A percentile compares a stretch with the other conserved stretches of the same genome.
Evolutionary conservation across 2,888 invertebrate species (phyloP).

Genomic region (Meandrusa payeni): DNA sequence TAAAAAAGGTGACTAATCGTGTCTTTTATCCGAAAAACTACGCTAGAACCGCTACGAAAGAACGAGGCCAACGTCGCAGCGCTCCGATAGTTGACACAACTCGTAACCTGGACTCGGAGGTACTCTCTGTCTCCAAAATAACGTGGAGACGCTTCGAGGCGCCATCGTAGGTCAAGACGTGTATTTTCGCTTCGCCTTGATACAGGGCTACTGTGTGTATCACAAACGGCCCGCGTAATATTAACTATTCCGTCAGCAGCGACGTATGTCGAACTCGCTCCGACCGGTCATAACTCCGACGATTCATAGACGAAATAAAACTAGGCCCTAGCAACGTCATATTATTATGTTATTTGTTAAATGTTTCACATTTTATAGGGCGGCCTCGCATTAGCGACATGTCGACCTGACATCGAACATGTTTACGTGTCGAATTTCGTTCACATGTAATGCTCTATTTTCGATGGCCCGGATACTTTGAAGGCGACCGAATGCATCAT

Average conservation of each 20-base stretch:
- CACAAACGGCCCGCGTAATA: conserved; percentile 68
- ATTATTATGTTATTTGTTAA: conserved; percentile 20
- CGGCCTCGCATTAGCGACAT: conserved; percentile 13
- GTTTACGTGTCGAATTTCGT: conserved; percentile 21
- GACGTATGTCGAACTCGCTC: conserved; percentile 39
- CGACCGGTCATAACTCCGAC: conserved; percentile 32
- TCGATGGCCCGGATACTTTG: conserved; percentile 18
- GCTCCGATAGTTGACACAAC: too few species aligned
- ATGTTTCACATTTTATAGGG: conserved; percentile 16
- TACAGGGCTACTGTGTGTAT: conserved; percentile 69
- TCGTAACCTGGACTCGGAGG: conserved; percentile 43
- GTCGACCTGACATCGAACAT: conserved; percentile 15
- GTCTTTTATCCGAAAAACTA: too few species aligned
- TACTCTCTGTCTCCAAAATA: conserved; percentile 54
- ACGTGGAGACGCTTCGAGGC: conserved; percentile 48
- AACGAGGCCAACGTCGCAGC: too few species aligned
- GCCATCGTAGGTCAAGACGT: conserved; percentile 71
- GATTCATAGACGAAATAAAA: conserved; percentile 29
- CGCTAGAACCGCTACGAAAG: too few species aligned
- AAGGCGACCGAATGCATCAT: conserved; percentile 21
- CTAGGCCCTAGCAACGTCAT: conserved; percentile 26
- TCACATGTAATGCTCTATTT: conserved; percentile 15
- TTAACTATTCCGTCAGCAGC: conserved; percentile 69
- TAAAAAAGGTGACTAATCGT: too few species aligned
- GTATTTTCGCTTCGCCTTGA: conserved; percentile 77